Evolutionary conservation across 2,113 vertebrate genomes (phyloP).

Genomic region (Ahaetulla prasina): DNA sequence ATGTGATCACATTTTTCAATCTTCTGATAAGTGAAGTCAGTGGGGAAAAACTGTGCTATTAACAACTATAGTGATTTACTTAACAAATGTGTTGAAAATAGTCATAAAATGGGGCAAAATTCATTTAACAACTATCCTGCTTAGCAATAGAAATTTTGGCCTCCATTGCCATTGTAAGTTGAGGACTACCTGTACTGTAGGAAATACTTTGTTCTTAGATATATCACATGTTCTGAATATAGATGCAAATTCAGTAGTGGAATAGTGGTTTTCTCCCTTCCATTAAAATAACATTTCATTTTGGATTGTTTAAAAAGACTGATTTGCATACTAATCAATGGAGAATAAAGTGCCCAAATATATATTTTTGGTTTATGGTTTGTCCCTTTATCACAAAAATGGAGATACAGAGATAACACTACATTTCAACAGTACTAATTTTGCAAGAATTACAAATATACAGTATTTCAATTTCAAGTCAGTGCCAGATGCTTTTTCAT

Average conservation of each 20-base stretch:
- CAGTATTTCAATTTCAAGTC: slow-evolving; percentile 50
- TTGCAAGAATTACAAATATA: slow-evolving; percentile 49
- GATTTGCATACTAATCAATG: slow-evolving; percentile 60
- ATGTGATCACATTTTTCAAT: no score
- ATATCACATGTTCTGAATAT: neutral
- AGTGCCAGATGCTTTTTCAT: slow-evolving; percentile 57
- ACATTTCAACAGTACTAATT: neutral
- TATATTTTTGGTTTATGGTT: slow-evolving; percentile 36
- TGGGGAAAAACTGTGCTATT: no score
- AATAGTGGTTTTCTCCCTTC: slow-evolving; percentile 25
- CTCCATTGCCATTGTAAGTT: no score
- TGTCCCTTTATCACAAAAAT: slow-evolving; percentile 28
- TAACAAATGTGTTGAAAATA: no score
- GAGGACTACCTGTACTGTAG: no score
- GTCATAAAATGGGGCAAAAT: no score
- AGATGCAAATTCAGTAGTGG: slow-evolving; percentile 18
- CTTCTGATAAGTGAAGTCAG: no score
- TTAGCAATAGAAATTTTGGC: no score
- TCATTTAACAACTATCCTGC: no score
- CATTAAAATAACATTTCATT: neutral
- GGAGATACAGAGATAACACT: slow-evolving; percentile 30
- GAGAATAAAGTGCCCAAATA: slow-evolving; percentile 41
- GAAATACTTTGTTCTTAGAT: neutral
- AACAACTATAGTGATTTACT: no score
- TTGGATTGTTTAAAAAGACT: slow-evolving; percentile 49